Base-by-base conservation (phyloP, 2,888 invertebrate genomes). In the Tipula confusa region DNA sequence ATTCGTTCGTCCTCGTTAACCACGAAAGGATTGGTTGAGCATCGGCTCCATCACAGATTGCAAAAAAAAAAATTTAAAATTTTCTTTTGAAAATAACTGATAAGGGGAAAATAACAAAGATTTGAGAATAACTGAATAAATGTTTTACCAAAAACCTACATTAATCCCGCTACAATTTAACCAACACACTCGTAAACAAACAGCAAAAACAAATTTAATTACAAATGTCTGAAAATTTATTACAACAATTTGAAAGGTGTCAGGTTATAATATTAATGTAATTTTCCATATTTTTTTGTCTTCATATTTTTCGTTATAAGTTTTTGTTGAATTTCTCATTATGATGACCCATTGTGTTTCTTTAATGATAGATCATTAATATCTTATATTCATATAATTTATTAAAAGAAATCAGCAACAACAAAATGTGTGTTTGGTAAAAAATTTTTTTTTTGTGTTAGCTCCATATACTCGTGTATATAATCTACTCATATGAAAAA, bases 321-420 rank as follows among this genome's bases (percentile, higher is more conserved):
- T 64, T 64, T 64, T 64, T 64, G 64, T 64, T 64, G 64, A 64
- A 64, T 64, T 64, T 64, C 64, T 64, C 64, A 64, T 64, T 64
- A 64, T 64, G 64, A 64, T 24, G 64, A 64, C 64, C 64, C 64
- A 64, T 64, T 64, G 64, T 64, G 64, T 64, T 64, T 24, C 64
- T 64, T 64, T 64, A 64, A 64, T 64, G 64, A 64, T 64, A 64
- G 64, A 64, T 64, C 64, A 64, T 64, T 64, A 64, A 64, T 64
- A 64, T 64, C 64, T 64, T 64, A 64, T 64, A 64, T 64, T 64
- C 64, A 64, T 64, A 64, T 64, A 64, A 64, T 64, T 64, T 64
- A 64, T 64, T 64, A 64, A 24, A 64, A 64, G 64, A 64, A 64
- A 64, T 64, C 64, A 64, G 24, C 64, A 43, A 43, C 43, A 64